These are phyloP conservation scores for Girardia tigrina DNA, from an alignment of 2,888 invertebrate genomes.

Conservation along the genomic window DNA sequence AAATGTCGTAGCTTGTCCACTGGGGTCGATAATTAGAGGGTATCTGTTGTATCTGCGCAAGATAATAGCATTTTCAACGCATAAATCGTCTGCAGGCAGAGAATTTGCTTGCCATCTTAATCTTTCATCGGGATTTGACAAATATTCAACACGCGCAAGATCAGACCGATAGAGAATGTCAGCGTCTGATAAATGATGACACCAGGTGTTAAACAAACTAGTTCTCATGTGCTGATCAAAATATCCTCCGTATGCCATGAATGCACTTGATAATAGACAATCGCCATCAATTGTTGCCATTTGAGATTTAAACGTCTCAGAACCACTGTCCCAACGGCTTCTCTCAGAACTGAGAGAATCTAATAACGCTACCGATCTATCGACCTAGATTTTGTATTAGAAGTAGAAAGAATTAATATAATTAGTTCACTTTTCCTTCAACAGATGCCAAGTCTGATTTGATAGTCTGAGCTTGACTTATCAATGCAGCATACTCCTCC, in stretches of 20 bases:
- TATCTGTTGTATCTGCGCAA: constrained; percentile 85
- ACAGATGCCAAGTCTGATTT: constrained; percentile 55
- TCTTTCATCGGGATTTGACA: constrained; percentile 93
- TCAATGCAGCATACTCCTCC: constrained; percentile 94
- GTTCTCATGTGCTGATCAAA: constrained; percentile 69
- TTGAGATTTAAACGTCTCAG: constrained; percentile 92
- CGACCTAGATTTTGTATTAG: constrained; percentile 68
- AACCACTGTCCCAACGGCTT: constrained; percentile 89
- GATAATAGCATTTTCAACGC: constrained; percentile 91
- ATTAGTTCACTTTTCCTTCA: background rate
- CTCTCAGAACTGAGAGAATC: constrained; percentile 87
- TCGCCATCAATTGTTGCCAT: constrained; percentile 96
- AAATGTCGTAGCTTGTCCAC: constrained; percentile 95
- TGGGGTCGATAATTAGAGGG: constrained; percentile 95
- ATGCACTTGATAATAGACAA: constrained; percentile 83
- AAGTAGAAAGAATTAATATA: background rate
- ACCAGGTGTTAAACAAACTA: constrained; percentile 86
- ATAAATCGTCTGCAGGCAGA: constrained; percentile 86
- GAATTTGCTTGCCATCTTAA: constrained; percentile 90
- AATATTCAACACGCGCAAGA: constrained; percentile 87
- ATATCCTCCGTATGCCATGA: constrained; percentile 80
- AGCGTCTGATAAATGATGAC: constrained; percentile 75
- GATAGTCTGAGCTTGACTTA: constrained; percentile 95
- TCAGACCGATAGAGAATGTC: constrained; percentile 79
- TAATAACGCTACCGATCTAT: constrained; percentile 81